Percentiles rank a stretch among this genome's conserved stretches.
These are phyloP conservation scores for Seira sanloemensis DNA, from an alignment of 2,888 invertebrate species.

Conservation along the genomic window DNA sequence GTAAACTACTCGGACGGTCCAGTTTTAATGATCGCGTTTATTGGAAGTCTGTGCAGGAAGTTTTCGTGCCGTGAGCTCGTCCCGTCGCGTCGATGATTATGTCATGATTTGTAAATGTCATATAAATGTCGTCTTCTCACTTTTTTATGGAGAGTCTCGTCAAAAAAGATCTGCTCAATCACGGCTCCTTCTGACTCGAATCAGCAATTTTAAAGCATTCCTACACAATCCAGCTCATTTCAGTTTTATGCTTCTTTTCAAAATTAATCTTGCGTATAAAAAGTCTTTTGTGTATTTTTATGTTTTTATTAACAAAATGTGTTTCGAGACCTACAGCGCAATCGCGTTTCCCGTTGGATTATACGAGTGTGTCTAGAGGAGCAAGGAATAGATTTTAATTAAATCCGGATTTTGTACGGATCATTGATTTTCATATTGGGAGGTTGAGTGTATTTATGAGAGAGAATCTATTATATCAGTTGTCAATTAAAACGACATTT, in stretches of 20 bases:
- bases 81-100: constrained; percentile 70
- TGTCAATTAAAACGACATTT: too few relatives aligned
- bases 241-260: too few relatives aligned
- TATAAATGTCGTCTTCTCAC: constrained; percentile 72
- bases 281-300: background rate
- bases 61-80: constrained; percentile 71
- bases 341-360: constrained; percentile 69
- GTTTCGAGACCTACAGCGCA: constrained; percentile 62
- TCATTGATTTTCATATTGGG: constrained; percentile 13
- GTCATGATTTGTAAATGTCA: constrained; percentile 68
- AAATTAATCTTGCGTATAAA: too few relatives aligned
- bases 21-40: constrained; percentile 67
- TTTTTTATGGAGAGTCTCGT: constrained; percentile 66
- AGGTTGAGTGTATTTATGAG: too few relatives aligned
- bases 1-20: constrained; percentile 71
- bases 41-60: constrained; percentile 66
- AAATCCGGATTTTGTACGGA: constrained; percentile 43
- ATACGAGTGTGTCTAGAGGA: constrained; percentile 69
- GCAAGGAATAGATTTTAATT: constrained; percentile 47
- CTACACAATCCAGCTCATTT: too few relatives aligned
- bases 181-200: constrained; percentile 67
- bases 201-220: constrained; percentile 71
- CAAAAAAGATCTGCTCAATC: constrained; percentile 70
- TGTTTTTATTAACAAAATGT: background rate
- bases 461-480: too few relatives aligned